Base-by-base conservation (phyloP, 2,888 invertebrate genomes). In the Lasioglossum lativentre region DNA sequence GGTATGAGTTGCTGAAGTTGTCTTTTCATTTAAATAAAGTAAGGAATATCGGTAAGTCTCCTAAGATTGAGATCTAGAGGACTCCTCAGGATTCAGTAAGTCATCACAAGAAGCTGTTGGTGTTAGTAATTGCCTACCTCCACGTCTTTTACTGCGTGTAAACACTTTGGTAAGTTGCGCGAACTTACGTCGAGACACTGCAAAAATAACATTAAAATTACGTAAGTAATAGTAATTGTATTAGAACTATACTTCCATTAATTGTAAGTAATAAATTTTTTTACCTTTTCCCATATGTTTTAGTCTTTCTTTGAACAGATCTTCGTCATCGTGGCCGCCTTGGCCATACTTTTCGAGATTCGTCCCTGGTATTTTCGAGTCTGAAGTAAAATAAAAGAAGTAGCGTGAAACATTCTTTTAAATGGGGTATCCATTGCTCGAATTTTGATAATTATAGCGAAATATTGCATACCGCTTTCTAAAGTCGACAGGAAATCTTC, bases 401-500 rank as follows among this genome's bases (percentile, higher is more conserved):
- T 68, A 40, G 23, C 68, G 5, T 16, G 63, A 30, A 63, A 63
- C 14, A 63, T 30, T 63, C 16, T 16, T 63, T n/a, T 1, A 27
- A 52, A 14, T 27, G 27, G 14, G 4, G 27, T 59, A 12, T 59
- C 14, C 10, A 3, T 52, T n/a, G 23, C 3, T 10, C 3, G 10
- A 52, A 52, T 8, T 52, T 3, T 10, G 8, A 52, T 52, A 56
- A 56, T 56, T 56, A 56, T 2, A 14, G 52, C 3, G 10, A 12
- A 34, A 14, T 72, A 23, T 19, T 23, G 27, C 34, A 96, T 96
- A 96, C 98, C 98, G 93, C 97, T 97, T 93, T 98, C 97, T 74
- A 98, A 95, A 1, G 98, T 97, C 40, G 97, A 97, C 96, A 98
- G 97, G 93, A 98, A 98, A 92, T 98, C 98, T 94, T 98, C 97